These are phyloP conservation scores for Geophilus truncorum DNA, from an alignment of 2,888 invertebrate species.

Conservation along the genomic window DNA sequence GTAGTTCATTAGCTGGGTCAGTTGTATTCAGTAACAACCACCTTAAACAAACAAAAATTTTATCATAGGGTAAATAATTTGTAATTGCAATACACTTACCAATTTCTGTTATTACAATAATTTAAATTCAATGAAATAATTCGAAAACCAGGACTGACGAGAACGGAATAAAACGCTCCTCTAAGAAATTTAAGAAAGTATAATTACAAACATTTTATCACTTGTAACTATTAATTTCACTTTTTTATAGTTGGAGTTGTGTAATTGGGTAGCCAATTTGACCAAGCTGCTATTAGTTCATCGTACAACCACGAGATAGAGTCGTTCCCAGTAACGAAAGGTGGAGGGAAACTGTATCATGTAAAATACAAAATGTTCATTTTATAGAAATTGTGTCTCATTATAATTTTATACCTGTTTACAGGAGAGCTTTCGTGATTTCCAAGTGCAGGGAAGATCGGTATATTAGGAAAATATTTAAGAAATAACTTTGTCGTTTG, in stretches of 20 bases:
- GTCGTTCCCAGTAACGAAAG: conserved; percentile 29
- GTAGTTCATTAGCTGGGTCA: conserved; percentile 89
- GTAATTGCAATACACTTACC: conserved; percentile 19
- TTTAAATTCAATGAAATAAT: conserved; percentile 51
- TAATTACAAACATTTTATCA: background rate
- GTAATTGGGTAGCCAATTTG: conserved; percentile 45
- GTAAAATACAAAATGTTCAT: background rate
- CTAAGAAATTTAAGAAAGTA: conserved; percentile 33
- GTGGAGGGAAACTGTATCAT: conserved; percentile 34
- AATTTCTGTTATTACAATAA: conserved; percentile 46
- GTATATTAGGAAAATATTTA: conserved; percentile 81
- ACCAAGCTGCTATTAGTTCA: conserved; percentile 47
- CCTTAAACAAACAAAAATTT: conserved; percentile 49
- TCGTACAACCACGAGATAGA: conserved; percentile 46
- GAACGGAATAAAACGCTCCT: conserved; percentile 52
- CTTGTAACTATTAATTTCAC: conserved; percentile 29
- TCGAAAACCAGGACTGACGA: conserved; percentile 46
- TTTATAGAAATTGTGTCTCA: background rate
- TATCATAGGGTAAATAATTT: background rate
- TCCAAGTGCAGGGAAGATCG: conserved; percentile 89
- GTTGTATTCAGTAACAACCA: conserved; percentile 90
- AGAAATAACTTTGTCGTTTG: conserved; percentile 81
- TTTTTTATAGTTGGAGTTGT: conserved; percentile 32
- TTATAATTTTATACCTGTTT: conserved; percentile 65
- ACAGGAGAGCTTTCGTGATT: conserved; percentile 96